Evolutionary conservation across 2,113 vertebrate genomes (phyloP).

Genomic region (Marmota flaviventris): DNA sequence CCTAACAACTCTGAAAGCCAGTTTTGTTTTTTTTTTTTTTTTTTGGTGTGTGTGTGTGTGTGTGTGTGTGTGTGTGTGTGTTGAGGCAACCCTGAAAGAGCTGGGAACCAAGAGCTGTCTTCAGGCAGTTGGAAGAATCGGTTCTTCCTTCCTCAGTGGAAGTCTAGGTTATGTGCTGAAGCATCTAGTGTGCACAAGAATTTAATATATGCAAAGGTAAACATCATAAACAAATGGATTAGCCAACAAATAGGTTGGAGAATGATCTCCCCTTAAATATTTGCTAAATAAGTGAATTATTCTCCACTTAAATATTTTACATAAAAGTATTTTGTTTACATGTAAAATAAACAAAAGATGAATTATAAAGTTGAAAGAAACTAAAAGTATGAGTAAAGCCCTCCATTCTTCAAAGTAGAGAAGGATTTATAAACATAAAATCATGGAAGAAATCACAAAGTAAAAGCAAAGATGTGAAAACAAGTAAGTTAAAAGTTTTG

Average conservation of each 20-base stretch:
- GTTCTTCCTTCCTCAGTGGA: neutral
- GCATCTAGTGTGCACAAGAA: too few species aligned
- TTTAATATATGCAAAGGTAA: neutral
- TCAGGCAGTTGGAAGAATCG: neutral
- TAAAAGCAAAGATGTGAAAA: neutral
- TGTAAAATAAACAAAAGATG: neutral
- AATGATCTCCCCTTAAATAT: neutral
- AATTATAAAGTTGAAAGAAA: conserved; percentile 5
- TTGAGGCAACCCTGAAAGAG: neutral
- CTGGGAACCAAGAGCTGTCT: neutral
- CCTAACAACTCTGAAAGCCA: too few species aligned
- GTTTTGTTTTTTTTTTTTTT: too few species aligned
- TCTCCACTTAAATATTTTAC: neutral
- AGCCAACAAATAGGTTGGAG: neutral
- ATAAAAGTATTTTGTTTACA: neutral
- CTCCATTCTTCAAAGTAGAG: neutral
- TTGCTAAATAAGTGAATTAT: too few species aligned
- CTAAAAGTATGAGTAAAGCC: neutral
- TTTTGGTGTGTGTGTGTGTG: too few species aligned
- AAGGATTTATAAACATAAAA: neutral
- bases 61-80: too few species aligned
- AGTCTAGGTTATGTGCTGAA: neutral
- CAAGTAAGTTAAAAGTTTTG: neutral
- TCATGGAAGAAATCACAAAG: neutral
- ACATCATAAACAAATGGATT: neutral